Evolutionary conservation across 30 jellyfish, hydroid and myxozoan genomes (phyloP).

Genomic region (Aurelia sp.): DNA sequence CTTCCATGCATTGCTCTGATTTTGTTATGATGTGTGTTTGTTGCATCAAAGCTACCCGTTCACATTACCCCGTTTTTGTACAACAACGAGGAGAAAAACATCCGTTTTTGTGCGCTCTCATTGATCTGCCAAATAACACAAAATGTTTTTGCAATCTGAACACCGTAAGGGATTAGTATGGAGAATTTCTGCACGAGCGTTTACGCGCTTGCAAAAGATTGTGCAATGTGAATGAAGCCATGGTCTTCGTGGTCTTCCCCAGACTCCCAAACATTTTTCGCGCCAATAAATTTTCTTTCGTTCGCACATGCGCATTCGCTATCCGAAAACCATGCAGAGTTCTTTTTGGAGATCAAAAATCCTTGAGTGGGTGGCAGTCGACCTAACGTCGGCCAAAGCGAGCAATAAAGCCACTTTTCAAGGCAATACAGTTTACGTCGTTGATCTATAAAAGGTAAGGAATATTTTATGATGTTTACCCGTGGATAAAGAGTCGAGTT

Average conservation of each 20-base stretch:
- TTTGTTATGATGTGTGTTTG: no score
- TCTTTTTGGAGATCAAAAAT: slow-evolving; percentile 26
- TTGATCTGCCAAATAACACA: no score
- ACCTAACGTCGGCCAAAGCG: neutral
- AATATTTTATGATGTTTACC: neutral
- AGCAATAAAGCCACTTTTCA: neutral
- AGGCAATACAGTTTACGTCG: neutral
- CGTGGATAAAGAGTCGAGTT: neutral
- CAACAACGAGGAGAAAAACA: no score
- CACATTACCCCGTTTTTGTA: no score
- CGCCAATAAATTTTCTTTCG: neutral
- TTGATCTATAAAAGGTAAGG: neutral
- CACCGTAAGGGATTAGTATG: no score
- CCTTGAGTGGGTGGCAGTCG: neutral
- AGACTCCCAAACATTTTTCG: slow-evolving; percentile 23
- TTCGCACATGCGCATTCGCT: slow-evolving; percentile 39
- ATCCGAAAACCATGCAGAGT: slow-evolving; percentile 39
- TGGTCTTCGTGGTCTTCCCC: neutral
- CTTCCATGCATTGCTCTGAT: no score
- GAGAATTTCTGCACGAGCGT: no score
- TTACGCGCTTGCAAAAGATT: no score
- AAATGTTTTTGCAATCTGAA: no score
- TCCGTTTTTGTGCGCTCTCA: no score
- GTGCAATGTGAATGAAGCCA: no score
- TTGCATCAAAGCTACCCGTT: no score